Conservation (phyloP, 2,888 invertebrate genomes). For the Proisotoma minuta region DNA sequence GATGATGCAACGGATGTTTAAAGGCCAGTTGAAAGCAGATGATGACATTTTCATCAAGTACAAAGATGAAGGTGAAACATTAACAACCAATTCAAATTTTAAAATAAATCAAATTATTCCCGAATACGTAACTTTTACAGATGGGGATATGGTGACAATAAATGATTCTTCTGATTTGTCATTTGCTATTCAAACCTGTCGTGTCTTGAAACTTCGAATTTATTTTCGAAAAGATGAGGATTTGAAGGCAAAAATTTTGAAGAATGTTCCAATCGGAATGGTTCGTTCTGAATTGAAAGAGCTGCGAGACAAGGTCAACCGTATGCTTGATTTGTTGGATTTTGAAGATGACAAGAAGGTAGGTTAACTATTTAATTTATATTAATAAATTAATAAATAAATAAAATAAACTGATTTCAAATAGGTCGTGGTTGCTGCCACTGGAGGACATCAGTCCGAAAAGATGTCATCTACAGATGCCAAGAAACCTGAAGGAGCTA, state of each 20-base stretch:
- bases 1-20: slow-evolving; percentile 68
- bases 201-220: slow-evolving; percentile 62
- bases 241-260: slow-evolving; percentile 1
- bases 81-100: neutral
- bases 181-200: slow-evolving; percentile 62
- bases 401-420: neutral
- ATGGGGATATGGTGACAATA: slow-evolving; percentile 67
- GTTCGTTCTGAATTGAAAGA: slow-evolving; percentile 54
- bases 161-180: slow-evolving; percentile 66
- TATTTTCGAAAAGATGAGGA: slow-evolving; percentile 51
- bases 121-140: slow-evolving; percentile 51
- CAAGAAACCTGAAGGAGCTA: neutral
- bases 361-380: slow-evolving; percentile 44
- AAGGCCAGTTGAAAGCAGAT: slow-evolving; percentile 59
- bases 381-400: neutral
- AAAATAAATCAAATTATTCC: neutral
- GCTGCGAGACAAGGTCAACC: slow-evolving; percentile 60
- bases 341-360: slow-evolving; percentile 48
- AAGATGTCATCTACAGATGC: too few species aligned
- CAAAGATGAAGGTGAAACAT: slow-evolving; percentile 61
- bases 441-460: too few species aligned
- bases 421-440: too few species aligned
- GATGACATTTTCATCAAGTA: slow-evolving; percentile 68
- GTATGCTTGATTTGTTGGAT: slow-evolving; percentile 59
- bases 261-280: neutral